phyloP scores from a whole-genome alignment of 1,140 invertebrate genomes.

The Drosophila repletoides region DNA sequence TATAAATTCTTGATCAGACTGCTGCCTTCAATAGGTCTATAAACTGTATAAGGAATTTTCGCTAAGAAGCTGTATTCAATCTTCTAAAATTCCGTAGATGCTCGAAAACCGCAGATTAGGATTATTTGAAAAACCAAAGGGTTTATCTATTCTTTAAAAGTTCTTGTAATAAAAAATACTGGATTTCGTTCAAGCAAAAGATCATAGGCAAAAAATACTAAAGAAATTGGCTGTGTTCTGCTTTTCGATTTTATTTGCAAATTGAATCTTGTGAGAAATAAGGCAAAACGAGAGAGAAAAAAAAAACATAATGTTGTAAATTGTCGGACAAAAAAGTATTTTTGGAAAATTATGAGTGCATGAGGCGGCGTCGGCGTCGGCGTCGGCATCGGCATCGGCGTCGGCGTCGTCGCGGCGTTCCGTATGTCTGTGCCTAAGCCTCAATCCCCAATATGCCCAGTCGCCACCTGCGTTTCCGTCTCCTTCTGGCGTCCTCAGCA shows the following conservation, averaged over 20 bases:
- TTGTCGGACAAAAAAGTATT: conserved; percentile 60
- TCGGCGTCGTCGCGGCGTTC: conserved; percentile 10
- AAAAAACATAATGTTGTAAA: no score
- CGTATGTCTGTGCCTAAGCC: conserved; percentile 3
- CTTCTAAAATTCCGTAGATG: no score
- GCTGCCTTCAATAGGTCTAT: no score
- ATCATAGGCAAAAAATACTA: not conserved
- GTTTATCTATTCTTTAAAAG: no score
- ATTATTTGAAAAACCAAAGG: no score
- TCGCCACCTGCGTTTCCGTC: conserved; percentile 46
- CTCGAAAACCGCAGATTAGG: no score
- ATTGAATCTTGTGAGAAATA: conserved; percentile 45
- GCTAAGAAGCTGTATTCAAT: no score
- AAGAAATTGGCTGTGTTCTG: not conserved
- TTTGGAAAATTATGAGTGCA: conserved; percentile 74
- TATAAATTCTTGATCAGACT: no score
- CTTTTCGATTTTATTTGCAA: conserved; percentile 20
- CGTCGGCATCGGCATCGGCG: not conserved
- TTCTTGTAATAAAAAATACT: no score
- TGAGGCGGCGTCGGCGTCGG: conserved; percentile 26
- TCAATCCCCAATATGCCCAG: not conserved
- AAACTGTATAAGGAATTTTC: no score
- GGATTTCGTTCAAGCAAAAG: no score
- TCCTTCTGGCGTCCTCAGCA: conserved; percentile 26
- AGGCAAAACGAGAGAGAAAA: conserved; percentile 62